Percentiles rank a stretch among this genome's conserved stretches.
Conservation (phyloP, 2,797 vertebrate genomes). For the Neomorphus geoffroyi region DNA sequence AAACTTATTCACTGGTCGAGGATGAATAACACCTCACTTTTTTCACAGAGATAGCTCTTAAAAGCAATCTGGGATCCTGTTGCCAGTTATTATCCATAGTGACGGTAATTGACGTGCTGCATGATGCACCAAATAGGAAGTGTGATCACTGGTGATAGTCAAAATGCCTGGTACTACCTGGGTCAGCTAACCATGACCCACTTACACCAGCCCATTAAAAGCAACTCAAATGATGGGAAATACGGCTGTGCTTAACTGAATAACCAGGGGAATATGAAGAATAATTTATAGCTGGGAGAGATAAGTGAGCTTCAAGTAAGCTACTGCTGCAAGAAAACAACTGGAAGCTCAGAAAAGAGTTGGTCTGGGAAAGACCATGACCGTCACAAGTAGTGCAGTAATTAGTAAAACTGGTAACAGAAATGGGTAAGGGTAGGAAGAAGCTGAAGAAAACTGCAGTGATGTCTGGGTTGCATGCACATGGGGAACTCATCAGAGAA, state of each 20-base stretch:
- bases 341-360: neutral
- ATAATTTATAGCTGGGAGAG: neutral
- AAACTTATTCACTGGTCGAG: rapidly evolving
- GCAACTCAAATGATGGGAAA: neutral
- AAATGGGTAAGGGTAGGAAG: neutral
- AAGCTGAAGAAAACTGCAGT: neutral
- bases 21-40: neutral
- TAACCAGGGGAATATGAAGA: neutral
- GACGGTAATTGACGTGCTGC: neutral
- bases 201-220: neutral
- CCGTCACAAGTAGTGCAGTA: neutral
- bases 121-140: neutral
- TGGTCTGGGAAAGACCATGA: neutral
- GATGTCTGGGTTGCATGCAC: neutral
- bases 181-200: neutral
- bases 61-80: neutral
- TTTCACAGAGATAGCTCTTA: neutral
- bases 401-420: neutral
- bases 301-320: neutral
- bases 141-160: neutral
- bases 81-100: neutral
- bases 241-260: neutral
- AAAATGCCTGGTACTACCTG: neutral
- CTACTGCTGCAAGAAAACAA: neutral
- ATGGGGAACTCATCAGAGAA: neutral